Evolutionary conservation across 1,140 invertebrate genomes (phyloP), one percentile per base, ranked within the genome.

Genomic region (Potamilus streckersoni): DNA sequence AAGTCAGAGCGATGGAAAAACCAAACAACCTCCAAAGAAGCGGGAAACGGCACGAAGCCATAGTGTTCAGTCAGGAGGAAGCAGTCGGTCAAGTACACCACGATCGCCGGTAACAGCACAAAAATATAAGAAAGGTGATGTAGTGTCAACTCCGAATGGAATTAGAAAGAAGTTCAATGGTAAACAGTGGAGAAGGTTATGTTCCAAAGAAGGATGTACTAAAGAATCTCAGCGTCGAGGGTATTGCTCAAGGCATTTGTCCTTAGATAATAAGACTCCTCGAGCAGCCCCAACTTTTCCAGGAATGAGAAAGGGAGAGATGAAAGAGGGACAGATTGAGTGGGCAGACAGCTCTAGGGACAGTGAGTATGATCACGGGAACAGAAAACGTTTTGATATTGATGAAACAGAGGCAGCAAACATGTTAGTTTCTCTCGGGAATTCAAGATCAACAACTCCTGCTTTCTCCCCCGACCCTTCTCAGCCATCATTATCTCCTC

Each of bases 101-200:
- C 81, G 88, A 17, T 90, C 89, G 27, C 89, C 96, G 76, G 84
- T 82, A 68, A 80, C 96, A 31, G 81, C 96, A 86, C 96, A 97
- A 90, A 98, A 97, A 89, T 98, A 98, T 91, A 98, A 98, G 91
- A 99, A 99, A 91, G 98, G 98, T 78, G 98, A 99, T 90, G 96
- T 99, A 83, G 97, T 99, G 57, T 94, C 95, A 55, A 98, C 96
- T 66, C 96, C 97, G 65, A 98, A 96, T 87, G 98, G 98, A 79
- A 97, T 99, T 81, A 92, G 97, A 6, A 99, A 99, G 91, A 99
- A 99, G 91, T 99, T 98, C 90, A 99, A 99, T 92, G 98, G 98
- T 11, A 99, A 99, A 91, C 98, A 99, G 88, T 99, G 98, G 98
- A 92, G 98, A 79, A 92, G 98, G 84, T 92, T 99, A 61, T 98